Conservation (phyloP, 2,888 invertebrate genomes). For the Drosophila meridionalis region DNA sequence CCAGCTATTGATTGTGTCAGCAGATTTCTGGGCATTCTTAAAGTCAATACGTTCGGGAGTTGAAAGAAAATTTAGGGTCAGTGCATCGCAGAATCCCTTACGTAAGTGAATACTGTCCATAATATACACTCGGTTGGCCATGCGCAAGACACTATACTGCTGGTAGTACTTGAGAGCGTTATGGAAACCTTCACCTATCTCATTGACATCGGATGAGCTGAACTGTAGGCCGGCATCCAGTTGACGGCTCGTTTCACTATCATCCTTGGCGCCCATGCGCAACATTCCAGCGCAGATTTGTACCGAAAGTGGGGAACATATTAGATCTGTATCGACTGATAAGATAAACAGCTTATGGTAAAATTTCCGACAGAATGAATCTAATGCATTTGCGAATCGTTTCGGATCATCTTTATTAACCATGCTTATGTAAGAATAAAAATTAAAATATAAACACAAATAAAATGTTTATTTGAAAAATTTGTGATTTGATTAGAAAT, state of each 20-base stretch:
- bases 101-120: slow-evolving; percentile 86
- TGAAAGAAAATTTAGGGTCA: slow-evolving; percentile 88
- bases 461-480: neutral
- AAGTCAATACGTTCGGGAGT: slow-evolving; percentile 88
- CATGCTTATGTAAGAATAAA: neutral
- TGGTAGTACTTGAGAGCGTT: slow-evolving; percentile 49
- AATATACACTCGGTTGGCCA: slow-evolving; percentile 91
- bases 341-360: slow-evolving; percentile 1
- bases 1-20: slow-evolving; percentile 90
- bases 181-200: slow-evolving; percentile 41
- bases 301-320: slow-evolving; percentile 55
- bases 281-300: slow-evolving; percentile 54
- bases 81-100: slow-evolving; percentile 86
- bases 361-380: neutral
- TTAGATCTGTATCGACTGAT: slow-evolving; percentile 30
- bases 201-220: neutral
- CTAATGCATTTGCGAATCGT: neutral
- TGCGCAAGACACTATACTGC: slow-evolving; percentile 78
- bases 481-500: neutral
- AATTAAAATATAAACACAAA: neutral
- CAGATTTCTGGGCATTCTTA: slow-evolving; percentile 84
- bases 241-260: slow-evolving; percentile 40
- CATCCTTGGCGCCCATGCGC: slow-evolving; percentile 46
- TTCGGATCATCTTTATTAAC: neutral
- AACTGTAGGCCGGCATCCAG: slow-evolving; percentile 47